Conservation (phyloP, 2,888 invertebrate species). For the Linyphia triangularis region DNA sequence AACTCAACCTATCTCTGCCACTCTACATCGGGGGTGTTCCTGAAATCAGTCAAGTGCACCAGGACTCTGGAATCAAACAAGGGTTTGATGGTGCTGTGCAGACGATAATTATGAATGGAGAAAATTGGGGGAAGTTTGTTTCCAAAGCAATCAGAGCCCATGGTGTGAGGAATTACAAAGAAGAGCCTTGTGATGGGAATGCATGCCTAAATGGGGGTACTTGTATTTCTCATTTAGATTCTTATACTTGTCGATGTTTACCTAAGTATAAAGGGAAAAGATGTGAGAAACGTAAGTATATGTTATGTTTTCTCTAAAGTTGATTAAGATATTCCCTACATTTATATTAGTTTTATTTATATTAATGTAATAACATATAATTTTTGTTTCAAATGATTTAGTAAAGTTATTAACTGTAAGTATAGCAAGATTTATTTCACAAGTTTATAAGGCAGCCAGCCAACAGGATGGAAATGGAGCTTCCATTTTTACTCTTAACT, state of each 20-base stretch:
- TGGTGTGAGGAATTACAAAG: slow-evolving; percentile 81
- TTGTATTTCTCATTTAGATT: slow-evolving; percentile 88
- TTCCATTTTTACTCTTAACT: too few relatives aligned
- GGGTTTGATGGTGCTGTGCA: slow-evolving; percentile 91
- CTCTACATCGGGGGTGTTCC: slow-evolving; percentile 87
- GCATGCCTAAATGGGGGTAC: slow-evolving; percentile 87
- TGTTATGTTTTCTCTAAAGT: background rate
- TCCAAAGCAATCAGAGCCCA: slow-evolving; percentile 79
- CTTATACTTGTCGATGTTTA: slow-evolving; percentile 89
- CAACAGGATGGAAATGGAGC: too few relatives aligned
- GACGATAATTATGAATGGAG: slow-evolving; percentile 88
- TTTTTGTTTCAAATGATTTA: background rate
- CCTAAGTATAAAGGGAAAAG: slow-evolving; percentile 87
- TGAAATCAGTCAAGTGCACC: slow-evolving; percentile 80
- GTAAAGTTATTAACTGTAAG: background rate
- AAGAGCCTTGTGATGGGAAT: slow-evolving; percentile 81
- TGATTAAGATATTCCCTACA: background rate
- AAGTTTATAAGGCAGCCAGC: too few relatives aligned
- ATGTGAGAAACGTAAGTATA: slow-evolving; percentile 83
- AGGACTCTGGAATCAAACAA: slow-evolving; percentile 79
- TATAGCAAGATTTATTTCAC: too few relatives aligned
- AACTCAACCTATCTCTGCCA: slow-evolving; percentile 89
- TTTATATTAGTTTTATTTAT: background rate
- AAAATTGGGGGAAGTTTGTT: slow-evolving; percentile 82
- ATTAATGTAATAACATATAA: background rate